Evolutionary conservation across 2,797 vertebrate genomes (phyloP).

Genomic region (Chelidonichthys spinosus): DNA sequence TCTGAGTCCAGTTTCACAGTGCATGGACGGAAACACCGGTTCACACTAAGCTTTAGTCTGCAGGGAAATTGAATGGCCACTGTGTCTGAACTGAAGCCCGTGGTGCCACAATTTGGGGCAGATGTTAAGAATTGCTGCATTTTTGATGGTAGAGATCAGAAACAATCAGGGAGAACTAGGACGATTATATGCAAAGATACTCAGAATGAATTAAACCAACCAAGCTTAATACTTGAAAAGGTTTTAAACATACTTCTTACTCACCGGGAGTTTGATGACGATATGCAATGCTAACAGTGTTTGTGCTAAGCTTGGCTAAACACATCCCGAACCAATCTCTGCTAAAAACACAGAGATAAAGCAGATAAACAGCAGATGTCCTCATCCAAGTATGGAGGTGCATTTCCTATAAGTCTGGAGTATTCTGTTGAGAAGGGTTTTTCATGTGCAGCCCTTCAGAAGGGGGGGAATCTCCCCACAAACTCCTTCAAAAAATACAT

Average conservation of each 20-base stretch:
- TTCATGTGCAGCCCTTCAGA: neutral
- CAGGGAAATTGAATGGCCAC: neutral
- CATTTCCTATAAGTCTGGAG: neutral
- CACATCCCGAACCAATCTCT: neutral
- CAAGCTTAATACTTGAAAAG: neutral
- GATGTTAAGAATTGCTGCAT: neutral
- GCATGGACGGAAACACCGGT: conserved; percentile 27
- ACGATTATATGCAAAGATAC: neutral
- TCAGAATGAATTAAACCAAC: neutral
- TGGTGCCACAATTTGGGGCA: neutral
- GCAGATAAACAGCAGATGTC: too few species aligned
- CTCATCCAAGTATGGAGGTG: neutral
- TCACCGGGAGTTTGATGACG: neutral
- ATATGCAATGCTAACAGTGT: neutral
- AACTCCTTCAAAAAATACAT: neutral
- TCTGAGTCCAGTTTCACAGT: conserved; percentile 48
- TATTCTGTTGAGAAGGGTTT: neutral
- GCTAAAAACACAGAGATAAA: neutral
- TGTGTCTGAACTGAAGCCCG: neutral
- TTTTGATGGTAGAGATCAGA: neutral
- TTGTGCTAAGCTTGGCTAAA: conserved; percentile 5
- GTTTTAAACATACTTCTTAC: neutral
- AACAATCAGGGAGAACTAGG: neutral
- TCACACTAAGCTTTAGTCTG: conserved; percentile 24
- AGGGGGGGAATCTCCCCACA: neutral